Percentiles rank a stretch among this genome's conserved stretches.
phyloP scores from a whole-genome alignment of 2,888 invertebrate genomes.

The Apamea epomidion region DNA sequence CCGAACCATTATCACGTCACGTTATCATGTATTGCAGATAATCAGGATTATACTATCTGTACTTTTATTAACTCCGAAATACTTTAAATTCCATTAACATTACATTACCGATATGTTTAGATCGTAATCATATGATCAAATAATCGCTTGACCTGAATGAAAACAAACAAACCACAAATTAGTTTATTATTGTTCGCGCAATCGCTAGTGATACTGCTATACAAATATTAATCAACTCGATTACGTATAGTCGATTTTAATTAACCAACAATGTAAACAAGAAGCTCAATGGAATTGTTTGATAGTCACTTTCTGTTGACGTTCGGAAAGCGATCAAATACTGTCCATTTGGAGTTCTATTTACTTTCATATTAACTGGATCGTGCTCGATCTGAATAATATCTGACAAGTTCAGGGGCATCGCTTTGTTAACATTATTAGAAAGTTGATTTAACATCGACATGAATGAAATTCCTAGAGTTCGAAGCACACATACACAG shows the following conservation, averaged over 20 bases:
- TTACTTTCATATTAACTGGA: constrained; percentile 24
- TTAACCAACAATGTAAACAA: constrained; percentile 15
- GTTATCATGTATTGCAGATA: constrained; percentile 16
- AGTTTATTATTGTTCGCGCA: constrained; percentile 45
- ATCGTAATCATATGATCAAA: constrained; percentile 19
- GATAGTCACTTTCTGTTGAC: constrained; percentile 12
- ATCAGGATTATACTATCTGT: constrained; percentile 28
- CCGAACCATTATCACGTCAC: constrained; percentile 13
- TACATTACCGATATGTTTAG: constrained; percentile 24
- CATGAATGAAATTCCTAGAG: not conserved
- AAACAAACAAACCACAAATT: constrained; percentile 43
- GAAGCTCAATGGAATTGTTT: constrained; percentile 25
- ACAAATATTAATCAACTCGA: constrained; percentile 31
- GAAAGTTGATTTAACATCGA: not conserved
- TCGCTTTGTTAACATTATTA: not conserved
- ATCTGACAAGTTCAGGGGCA: constrained; percentile 1
- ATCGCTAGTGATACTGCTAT: constrained; percentile 16
- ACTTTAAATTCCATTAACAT: constrained; percentile 34
- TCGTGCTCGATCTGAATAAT: not conserved
- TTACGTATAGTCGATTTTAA: constrained; percentile 7
- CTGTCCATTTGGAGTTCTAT: constrained; percentile 4
- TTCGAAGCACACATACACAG: not conserved
- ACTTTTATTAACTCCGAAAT: constrained; percentile 4
- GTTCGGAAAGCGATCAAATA: constrained; percentile 7
- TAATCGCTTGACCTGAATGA: constrained; percentile 53